Evolutionary conservation across 2,113 vertebrate genomes (phyloP), one percentile per base, ranked within the genome.

Genomic region (Bubalus kerabau): DNA sequence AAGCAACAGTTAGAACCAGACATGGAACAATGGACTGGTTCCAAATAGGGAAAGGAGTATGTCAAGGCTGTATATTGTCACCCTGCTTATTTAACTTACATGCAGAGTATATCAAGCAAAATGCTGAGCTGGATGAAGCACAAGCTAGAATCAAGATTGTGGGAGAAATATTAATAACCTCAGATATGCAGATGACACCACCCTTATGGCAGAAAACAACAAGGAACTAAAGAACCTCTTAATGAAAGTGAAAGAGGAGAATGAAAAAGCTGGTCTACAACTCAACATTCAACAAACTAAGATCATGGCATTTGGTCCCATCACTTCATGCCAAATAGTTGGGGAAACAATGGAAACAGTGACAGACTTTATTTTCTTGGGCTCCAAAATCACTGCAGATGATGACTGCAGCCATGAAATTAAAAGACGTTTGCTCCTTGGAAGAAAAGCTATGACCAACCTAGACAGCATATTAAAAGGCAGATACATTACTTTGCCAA

Each of bases 251-350:
- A 71, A 40, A 71, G 19, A 71, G n/a, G 19, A 71, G 19, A 71
- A n/a, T 71, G 67, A 6, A 71, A 71, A 23, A 71, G 67, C n/a
- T 71, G n/a, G n/a, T 71, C 10, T 71, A 40, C 67, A 71, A 12
- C n/a, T 71, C 19, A 71, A 23, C 19, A 36, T 71, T 71, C n/a
- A 71, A 71, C 36, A 36, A 71, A 40, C 67, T 36, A 71, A 71
- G n/a, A 71, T 71, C n/a, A 36, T 40, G 19, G 67, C n/a, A 71
- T 23, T 19, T 12, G 10, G n/a, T 71, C 19, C n/a, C 67, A 71
- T 21, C 67, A 40, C 19, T 71, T 71, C 67, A 71, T 0, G 2
- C n/a, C 67, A 71, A 11, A 23, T 3, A 40, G n/a, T 6, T 40
- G 67, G 19, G n/a, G n/a, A 40, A 71, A 36, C n/a, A 71, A 23